Conservation (phyloP, 1,140 invertebrate genomes). For the Lerema accius region DNA sequence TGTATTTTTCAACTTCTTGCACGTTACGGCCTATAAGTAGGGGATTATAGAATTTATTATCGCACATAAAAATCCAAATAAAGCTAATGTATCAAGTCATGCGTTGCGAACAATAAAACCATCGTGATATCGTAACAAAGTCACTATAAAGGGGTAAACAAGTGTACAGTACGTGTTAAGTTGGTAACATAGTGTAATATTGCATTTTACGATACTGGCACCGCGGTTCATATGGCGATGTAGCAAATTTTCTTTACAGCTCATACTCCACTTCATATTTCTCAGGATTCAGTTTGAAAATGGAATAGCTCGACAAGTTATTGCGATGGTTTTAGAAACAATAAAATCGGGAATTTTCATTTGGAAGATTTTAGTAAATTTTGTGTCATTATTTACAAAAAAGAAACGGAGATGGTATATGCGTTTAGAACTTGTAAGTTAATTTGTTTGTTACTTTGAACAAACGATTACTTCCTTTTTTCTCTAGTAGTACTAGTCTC, state of each 20-base stretch:
- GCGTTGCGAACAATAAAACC: constrained; percentile 24
- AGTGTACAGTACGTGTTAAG: background rate
- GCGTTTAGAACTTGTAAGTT: too few relatives aligned
- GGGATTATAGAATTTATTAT: too few relatives aligned
- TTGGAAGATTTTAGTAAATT: constrained; percentile 5
- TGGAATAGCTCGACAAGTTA: background rate
- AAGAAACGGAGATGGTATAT: too few relatives aligned
- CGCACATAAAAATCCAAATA: too few relatives aligned
- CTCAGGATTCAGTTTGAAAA: constrained; percentile 12
- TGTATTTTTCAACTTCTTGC: too few relatives aligned
- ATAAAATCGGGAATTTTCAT: constrained; percentile 12
- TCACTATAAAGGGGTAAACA: background rate
- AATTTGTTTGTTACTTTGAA: too few relatives aligned
- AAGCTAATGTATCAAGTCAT: constrained; percentile 21
- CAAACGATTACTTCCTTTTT: too few relatives aligned
- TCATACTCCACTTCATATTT: background rate
- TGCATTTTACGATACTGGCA: constrained; percentile 15
- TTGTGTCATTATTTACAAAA: background rate
- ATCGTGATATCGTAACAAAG: constrained; percentile 5
- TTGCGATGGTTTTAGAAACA: background rate
- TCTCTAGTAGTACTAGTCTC: too few relatives aligned
- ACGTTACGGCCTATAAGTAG: too few relatives aligned
- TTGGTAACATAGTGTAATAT: constrained; percentile 15
- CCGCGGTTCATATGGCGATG: constrained; percentile 7
- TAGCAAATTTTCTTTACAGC: constrained; percentile 23